Conservation (phyloP, 2,797 vertebrate genomes). For the Ceyx erithaca region DNA sequence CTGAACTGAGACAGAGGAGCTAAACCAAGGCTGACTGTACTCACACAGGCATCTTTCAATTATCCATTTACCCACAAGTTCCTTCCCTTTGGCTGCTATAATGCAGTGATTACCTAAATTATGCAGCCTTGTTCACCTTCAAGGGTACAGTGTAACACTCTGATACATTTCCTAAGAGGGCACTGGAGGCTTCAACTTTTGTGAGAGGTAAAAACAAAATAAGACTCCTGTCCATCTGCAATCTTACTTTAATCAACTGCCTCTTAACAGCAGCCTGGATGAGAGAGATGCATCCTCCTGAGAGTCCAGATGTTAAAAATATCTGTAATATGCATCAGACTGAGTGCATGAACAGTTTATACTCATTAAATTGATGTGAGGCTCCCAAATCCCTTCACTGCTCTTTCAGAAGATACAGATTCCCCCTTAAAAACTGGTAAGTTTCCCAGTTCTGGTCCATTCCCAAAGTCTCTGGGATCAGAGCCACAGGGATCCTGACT, state of each 20-base stretch:
- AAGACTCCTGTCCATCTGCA: background rate
- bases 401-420: background rate
- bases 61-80: accelerated
- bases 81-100: background rate
- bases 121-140: background rate
- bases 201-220: background rate
- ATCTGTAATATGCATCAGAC: background rate
- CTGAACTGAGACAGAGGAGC: background rate
- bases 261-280: background rate
- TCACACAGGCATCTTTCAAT: background rate
- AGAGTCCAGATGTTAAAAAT: conserved; percentile 4
- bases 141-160: background rate
- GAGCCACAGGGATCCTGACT: background rate
- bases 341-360: background rate
- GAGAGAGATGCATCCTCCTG: background rate
- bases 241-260: background rate
- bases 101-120: background rate
- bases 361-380: background rate
- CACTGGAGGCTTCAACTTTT: background rate
- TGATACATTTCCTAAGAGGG: background rate
- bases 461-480: background rate
- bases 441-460: background rate
- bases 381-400: background rate
- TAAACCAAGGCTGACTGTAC: background rate
- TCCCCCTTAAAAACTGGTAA: background rate